Evolutionary conservation across 2,797 vertebrate genomes (phyloP), one percentile per base, ranked within the genome.

Genomic region (Amniataba percoides): DNA sequence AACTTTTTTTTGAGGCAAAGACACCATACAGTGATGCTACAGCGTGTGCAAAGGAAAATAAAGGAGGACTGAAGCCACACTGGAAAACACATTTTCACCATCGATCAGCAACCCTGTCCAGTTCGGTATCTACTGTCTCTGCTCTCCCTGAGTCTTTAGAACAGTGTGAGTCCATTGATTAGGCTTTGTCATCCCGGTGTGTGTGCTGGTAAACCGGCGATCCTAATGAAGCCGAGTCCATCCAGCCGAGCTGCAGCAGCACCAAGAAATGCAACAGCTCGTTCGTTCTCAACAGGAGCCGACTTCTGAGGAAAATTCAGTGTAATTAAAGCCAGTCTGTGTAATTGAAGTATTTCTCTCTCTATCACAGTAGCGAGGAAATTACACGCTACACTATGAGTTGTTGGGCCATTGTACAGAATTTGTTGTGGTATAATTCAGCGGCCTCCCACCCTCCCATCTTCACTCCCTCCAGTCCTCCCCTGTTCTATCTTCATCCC

Each of bases 291-390:
- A 80, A 83, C 86, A 64, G 88, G 89, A 88, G 85, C 68, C 61
- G 53, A 88, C 85, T 81, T 90, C 84, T 75, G 85, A 92, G 90
- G 88, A 87, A 84, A 88, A 94, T 91, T 92, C 80, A 14, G 70
- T 57, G 77, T 95, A 92, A 95, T 95, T 94, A 94, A 94, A 93
- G 91, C 74, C 80, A 64, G 88, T 63, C 71, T 40, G 73, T 66
- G 78, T 94, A 94, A 94, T 93, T 92, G 90, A 93, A 89, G 91
- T 83, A 83, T 89, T 88, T 55, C 83, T 85, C 88, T 81, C 81
- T 93, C 84, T 77, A 86, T 93, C 90, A 87, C 73, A 51, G 82
- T 75, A 77, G 75, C 82, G 34, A 42, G 88, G 51, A 91, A 93
- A 95, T 93, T 80, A 91, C 90, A 90, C 56, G n/a, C 83, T 69